A percentile compares a stretch with the other conserved stretches of the same genome.
phyloP scores from a whole-genome alignment of 92 coral and sea anemone species.

The Galaxea fascicularis region DNA sequence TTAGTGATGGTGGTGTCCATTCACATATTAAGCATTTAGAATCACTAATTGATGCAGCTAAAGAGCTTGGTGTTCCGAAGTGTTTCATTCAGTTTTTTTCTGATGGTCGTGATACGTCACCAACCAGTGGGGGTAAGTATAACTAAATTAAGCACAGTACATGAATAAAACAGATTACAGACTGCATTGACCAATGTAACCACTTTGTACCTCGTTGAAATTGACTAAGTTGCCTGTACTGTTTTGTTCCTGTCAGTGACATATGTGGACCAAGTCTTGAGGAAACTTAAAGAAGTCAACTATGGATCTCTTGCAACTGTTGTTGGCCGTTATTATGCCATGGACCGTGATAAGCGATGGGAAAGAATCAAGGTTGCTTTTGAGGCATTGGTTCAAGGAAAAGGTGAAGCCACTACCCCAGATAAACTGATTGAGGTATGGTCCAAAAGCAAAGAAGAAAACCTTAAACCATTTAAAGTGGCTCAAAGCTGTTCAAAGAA shows the following conservation, averaged over 20 bases:
- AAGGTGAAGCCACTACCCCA: conserved; percentile 87
- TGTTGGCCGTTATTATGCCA: conserved; percentile 95
- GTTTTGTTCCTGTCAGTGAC: conserved; percentile 56
- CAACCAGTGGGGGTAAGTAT: conserved; percentile 95
- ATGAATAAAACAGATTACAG: background rate
- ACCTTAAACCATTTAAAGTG: too few relatives aligned
- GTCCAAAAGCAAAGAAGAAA: background rate
- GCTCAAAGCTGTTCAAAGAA: background rate
- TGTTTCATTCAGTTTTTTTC: conserved; percentile 95
- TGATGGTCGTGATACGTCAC: conserved; percentile 98
- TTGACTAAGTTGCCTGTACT: background rate
- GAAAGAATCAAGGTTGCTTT: conserved; percentile 97
- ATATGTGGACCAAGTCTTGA: conserved; percentile 89
- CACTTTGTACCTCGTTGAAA: background rate
- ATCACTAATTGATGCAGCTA: conserved; percentile 88
- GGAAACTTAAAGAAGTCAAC: conserved; percentile 84
- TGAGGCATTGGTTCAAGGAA: conserved; percentile 95
- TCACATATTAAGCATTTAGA: conserved; percentile 92
- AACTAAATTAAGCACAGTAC: background rate
- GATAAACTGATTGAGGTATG: conserved; percentile 87
- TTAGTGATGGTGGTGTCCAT: conserved; percentile 99
- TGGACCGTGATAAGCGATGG: conserved; percentile 99
- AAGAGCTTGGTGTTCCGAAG: conserved; percentile 92
- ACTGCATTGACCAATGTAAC: background rate
- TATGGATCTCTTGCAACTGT: conserved; percentile 97